phyloP scores from a whole-genome alignment of 2,888 invertebrate species.

The Andrena haemorrhoa region DNA sequence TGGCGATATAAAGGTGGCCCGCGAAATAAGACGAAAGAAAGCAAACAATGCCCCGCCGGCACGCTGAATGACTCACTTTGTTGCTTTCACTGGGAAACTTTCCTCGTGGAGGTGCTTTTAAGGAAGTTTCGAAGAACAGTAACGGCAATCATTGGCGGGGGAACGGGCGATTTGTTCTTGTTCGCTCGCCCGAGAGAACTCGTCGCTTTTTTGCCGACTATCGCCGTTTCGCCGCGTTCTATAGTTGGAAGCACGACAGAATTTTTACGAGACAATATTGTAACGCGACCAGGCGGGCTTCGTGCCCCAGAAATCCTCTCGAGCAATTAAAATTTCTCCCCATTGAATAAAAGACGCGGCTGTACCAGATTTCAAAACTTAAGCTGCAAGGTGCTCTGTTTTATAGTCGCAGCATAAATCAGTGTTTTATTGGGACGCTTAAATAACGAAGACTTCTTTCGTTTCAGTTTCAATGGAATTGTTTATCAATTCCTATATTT shows the following conservation, averaged over 20 bases:
- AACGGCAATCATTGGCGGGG: conserved; percentile 60
- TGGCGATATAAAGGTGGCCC: conserved; percentile 45
- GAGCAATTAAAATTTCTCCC: conserved; percentile 18
- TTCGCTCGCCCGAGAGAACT: conserved; percentile 26
- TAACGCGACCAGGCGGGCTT: not conserved
- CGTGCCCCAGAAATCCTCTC: not conserved
- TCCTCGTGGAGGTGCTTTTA: conserved; percentile 56
- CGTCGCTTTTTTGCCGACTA: conserved; percentile 17
- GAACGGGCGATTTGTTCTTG: conserved; percentile 63
- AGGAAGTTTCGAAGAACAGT: conserved; percentile 62
- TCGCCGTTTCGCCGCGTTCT: not conserved
- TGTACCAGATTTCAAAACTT: too few relatives aligned
- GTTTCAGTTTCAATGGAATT: too few relatives aligned
- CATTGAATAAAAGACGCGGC: not conserved
- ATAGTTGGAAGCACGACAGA: conserved; percentile 1
- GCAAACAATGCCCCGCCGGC: conserved; percentile 61
- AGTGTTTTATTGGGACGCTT: too few relatives aligned
- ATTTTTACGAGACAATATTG: conserved; percentile 14
- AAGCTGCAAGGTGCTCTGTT: too few relatives aligned
- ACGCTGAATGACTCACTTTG: conserved; percentile 67
- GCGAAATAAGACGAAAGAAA: conserved; percentile 58
- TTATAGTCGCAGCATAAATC: too few relatives aligned
- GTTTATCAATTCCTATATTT: too few relatives aligned
- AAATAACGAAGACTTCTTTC: too few relatives aligned
- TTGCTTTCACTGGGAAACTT: conserved; percentile 65